Percentiles rank a stretch among this genome's conserved stretches.
phyloP scores from a whole-genome alignment of 2,113 vertebrate genomes.

The Thamnaconus septentrionalis region DNA sequence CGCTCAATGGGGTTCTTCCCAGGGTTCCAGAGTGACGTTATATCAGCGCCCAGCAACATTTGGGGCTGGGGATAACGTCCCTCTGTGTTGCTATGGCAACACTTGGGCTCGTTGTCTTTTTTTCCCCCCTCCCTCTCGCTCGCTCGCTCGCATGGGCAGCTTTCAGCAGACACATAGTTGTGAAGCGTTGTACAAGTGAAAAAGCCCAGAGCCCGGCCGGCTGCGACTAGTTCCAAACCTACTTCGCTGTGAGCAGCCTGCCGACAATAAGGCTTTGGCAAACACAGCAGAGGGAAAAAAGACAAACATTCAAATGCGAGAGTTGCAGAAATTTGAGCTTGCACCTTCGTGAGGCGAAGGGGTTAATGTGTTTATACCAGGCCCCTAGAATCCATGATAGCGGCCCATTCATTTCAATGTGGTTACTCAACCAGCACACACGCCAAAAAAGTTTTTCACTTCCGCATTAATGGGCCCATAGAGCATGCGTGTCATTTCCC shows the following conservation, averaged over 20 bases:
- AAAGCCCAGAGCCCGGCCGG: conserved; percentile 21
- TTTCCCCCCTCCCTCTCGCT: too few relatives aligned
- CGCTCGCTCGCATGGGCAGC: conserved; percentile 45
- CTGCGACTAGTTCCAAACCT: conserved; percentile 35
- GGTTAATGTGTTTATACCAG: too few relatives aligned
- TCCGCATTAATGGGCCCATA: too few relatives aligned
- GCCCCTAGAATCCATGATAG: too few relatives aligned
- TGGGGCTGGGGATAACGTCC: conserved; percentile 18
- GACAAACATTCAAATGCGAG: not conserved
- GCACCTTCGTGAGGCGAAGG: too few relatives aligned
- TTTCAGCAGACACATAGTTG: conserved; percentile 57
- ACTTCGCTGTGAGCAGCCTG: conserved; percentile 25
- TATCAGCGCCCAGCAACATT: conserved; percentile 27
- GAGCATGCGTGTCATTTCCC: too few relatives aligned
- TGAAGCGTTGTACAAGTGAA: conserved; percentile 32
- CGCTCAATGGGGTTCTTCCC: conserved; percentile 6
- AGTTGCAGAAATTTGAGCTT: too few relatives aligned
- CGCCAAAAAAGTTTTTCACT: too few relatives aligned
- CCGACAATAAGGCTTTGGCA: conserved; percentile 35
- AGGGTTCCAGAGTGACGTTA: conserved; percentile 37
- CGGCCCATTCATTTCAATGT: too few relatives aligned
- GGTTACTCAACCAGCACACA: too few relatives aligned
- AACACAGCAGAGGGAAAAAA: conserved; percentile 21
- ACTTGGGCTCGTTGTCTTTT: conserved; percentile 46
- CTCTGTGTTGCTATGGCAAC: conserved; percentile 74